Conservation (phyloP, 2,797 vertebrate species). For the Chloroceryle amazona region DNA sequence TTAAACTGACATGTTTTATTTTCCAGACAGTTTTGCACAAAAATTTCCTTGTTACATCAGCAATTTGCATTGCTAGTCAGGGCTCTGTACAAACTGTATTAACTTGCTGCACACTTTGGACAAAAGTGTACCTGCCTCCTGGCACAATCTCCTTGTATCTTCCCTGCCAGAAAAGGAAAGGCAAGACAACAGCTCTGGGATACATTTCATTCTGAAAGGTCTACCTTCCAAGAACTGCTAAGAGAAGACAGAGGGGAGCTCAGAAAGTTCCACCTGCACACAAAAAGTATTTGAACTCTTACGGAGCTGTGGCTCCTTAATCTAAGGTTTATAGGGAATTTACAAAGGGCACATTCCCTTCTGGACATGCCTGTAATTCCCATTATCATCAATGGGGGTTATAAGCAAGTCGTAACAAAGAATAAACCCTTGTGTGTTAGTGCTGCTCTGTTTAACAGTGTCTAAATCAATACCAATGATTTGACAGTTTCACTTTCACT, state of each 20-base stretch:
- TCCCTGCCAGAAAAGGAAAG: not conserved
- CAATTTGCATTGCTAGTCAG: not conserved
- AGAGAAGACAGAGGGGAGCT: not conserved
- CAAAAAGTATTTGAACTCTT: slow-evolving; percentile 28
- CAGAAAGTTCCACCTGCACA: not conserved
- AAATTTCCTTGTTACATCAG: not conserved
- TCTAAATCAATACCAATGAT: slow-evolving; percentile 57
- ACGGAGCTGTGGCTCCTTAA: slow-evolving; percentile 33
- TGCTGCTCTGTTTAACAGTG: slow-evolving; percentile 49
- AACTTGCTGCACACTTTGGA: not conserved
- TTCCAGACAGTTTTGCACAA: not conserved
- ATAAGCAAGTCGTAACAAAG: slow-evolving; percentile 27
- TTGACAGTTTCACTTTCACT: slow-evolving; percentile 48
- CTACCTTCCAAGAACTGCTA: not conserved
- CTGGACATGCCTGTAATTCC: slow-evolving; percentile 65
- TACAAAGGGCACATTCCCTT: slow-evolving; percentile 64
- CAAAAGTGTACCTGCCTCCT: not conserved
- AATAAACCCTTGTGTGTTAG: slow-evolving; percentile 49
- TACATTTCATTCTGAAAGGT: not conserved
- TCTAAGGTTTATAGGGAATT: slow-evolving; percentile 29
- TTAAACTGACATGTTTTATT: not conserved
- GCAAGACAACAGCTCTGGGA: not conserved
- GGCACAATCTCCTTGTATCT: not conserved
- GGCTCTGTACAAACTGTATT: not conserved
- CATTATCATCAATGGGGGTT: slow-evolving; percentile 64